Evolutionary conservation across 2,797 vertebrate genomes (phyloP), one percentile per base, ranked within the genome.

Genomic region (Merluccius polli): DNA sequence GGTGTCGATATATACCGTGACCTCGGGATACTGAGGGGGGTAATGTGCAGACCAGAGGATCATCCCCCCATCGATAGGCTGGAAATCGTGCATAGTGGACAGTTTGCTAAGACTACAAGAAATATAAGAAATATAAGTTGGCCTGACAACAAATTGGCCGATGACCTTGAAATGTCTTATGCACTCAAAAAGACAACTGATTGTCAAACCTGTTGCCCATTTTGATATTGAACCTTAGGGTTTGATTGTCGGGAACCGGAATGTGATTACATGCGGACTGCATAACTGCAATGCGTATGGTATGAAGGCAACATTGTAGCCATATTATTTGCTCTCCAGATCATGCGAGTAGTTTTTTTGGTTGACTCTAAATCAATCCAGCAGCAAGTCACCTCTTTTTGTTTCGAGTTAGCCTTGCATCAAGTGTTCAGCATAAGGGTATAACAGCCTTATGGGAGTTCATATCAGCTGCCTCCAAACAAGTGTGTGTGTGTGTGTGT

Each of bases 21-120:
- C 78, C 82, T 71, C 30, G 71, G 75, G 69, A 83, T 69, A 79
- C 63, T 84, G n/a, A n/a, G n/a, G n/a, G n/a, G n/a, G n/a, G n/a
- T n/a, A n/a, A n/a, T n/a, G n/a, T n/a, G n/a, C n/a, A n/a, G n/a
- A n/a, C n/a, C n/a, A n/a, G n/a, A n/a, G n/a, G n/a, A n/a, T 89
- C 84, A 85, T 89, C 81, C 77, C 71, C n/a, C n/a, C n/a, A n/a
- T n/a, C n/a, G n/a, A n/a, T n/a, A n/a, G n/a, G n/a, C n/a, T n/a
- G n/a, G n/a, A 59, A 32, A 18, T 71, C 29, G 6, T 38, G 75
- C 59, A 36, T 48, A 36, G 13, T 41, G 65, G 63, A 27, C 24
- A 9, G 52, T 67, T n/a, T 3, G 21, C n/a, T n/a, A 70, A 6
- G 10, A 38, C 18, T 52, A 3, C 0, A 6, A 21, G 18, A 21